phyloP scores from a whole-genome alignment of 1,140 invertebrate genomes.

The Ephestia elutella region DNA sequence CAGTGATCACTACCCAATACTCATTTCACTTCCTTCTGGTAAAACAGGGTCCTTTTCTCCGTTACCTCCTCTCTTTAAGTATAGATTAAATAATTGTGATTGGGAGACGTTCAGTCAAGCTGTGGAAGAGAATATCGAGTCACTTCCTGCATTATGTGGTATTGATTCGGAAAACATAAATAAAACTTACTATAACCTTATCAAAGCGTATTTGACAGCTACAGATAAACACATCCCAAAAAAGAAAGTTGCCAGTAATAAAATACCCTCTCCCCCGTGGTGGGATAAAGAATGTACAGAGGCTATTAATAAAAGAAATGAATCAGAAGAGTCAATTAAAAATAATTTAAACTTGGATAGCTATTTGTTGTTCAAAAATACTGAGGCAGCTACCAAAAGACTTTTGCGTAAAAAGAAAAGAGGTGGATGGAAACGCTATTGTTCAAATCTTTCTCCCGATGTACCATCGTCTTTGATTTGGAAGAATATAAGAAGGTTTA shows the following conservation, averaged over 20 bases:
- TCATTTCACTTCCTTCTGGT: not conserved
- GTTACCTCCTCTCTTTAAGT: not conserved
- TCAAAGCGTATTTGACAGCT: not conserved
- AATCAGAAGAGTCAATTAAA: slow-evolving; percentile 12
- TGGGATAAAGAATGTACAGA: slow-evolving; percentile 22
- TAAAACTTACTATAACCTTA: not conserved
- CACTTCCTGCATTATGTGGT: not conserved
- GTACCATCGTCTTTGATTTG: slow-evolving; percentile 4
- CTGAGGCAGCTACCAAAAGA: not conserved
- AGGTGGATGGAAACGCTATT: slow-evolving; percentile 10
- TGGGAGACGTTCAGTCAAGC: not conserved
- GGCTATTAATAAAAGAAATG: slow-evolving; percentile 19
- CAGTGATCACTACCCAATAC: slow-evolving; percentile 10
- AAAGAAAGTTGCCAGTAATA: slow-evolving; percentile 5
- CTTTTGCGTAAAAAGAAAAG: slow-evolving; percentile 5
- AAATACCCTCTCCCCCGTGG: slow-evolving; percentile 19
- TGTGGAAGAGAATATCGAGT: not conserved
- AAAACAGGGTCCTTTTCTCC: not conserved
- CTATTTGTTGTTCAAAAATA: not conserved
- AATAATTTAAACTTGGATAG: not conserved
- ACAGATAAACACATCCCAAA: slow-evolving; percentile 1
- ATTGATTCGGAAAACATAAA: not conserved
- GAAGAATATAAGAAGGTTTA: slow-evolving; percentile 6
- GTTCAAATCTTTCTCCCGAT: slow-evolving; percentile 8
- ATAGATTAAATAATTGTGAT: not conserved